Evolutionary conservation across 2,113 vertebrate species (phyloP).

Genomic region (Camelus bactrianus): DNA sequence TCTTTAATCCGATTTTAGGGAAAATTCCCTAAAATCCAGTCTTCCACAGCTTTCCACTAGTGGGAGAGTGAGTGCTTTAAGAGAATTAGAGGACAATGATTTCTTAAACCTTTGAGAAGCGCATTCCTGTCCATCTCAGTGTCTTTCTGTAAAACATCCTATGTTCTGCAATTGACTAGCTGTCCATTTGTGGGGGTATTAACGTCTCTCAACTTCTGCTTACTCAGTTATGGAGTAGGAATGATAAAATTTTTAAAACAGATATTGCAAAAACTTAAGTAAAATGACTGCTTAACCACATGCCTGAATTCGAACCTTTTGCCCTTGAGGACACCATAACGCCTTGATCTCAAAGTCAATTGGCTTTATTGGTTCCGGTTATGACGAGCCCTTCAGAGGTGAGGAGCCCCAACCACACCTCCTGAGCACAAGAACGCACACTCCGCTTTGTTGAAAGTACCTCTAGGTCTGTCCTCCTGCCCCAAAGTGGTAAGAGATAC

Average conservation of each 20-base stretch:
- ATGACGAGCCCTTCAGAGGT: neutral
- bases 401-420: neutral
- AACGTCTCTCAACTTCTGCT: neutral
- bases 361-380: neutral
- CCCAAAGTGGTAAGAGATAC: neutral
- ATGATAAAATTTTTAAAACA: neutral
- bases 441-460: neutral
- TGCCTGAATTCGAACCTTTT: neutral
- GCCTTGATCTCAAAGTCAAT: neutral
- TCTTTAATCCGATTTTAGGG: neutral
- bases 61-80: neutral
- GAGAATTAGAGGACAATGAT: neutral
- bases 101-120: constrained; percentile 14
- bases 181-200: neutral
- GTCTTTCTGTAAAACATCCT: neutral
- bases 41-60: neutral
- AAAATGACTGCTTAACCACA: neutral
- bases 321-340: neutral
- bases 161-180: neutral
- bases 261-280: neutral
- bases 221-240: neutral
- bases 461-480: neutral
- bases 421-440: neutral
- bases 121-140: neutral
- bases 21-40: neutral